Conservation (phyloP, 2,797 vertebrate species). For the Parambassis ranga region DNA sequence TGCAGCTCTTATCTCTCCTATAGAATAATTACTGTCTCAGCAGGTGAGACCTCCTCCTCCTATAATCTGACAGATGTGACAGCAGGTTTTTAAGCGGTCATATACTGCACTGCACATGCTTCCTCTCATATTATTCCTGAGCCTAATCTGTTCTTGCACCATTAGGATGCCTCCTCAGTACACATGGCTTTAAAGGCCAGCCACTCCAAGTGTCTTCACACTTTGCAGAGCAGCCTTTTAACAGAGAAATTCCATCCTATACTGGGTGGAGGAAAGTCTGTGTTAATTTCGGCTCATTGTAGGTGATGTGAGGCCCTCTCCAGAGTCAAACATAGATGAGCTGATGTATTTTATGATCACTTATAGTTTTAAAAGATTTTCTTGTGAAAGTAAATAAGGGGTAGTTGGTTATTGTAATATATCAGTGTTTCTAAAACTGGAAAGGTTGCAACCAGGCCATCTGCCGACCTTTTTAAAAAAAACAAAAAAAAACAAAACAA, state of each 20-base stretch:
- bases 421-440: no score
- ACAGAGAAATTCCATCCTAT: conserved; percentile 6
- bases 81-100: not conserved
- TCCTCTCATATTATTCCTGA: conserved; percentile 1
- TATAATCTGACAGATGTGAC: conserved; percentile 22
- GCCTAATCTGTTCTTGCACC: not conserved
- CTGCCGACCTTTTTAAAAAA: no score
- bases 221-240: conserved; percentile 15
- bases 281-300: not conserved
- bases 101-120: not conserved
- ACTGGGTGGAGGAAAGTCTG: conserved; percentile 18
- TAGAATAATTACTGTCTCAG: not conserved
- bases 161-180: not conserved
- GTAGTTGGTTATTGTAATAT: no score
- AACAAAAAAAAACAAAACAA: no score
- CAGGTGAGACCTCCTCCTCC: conserved; percentile 2
- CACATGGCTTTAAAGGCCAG: not conserved
- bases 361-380: no score
- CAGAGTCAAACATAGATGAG: no score
- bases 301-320: no score
- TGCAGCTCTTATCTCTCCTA: not conserved
- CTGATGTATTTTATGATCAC: no score
- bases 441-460: no score
- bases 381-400: no score
- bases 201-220: not conserved